A percentile compares a stretch with the other conserved stretches of the same genome.
These are phyloP conservation scores for Pygoscelis adeliae DNA, from an alignment of 2,113 vertebrate genomes.

Conservation along the genomic window DNA sequence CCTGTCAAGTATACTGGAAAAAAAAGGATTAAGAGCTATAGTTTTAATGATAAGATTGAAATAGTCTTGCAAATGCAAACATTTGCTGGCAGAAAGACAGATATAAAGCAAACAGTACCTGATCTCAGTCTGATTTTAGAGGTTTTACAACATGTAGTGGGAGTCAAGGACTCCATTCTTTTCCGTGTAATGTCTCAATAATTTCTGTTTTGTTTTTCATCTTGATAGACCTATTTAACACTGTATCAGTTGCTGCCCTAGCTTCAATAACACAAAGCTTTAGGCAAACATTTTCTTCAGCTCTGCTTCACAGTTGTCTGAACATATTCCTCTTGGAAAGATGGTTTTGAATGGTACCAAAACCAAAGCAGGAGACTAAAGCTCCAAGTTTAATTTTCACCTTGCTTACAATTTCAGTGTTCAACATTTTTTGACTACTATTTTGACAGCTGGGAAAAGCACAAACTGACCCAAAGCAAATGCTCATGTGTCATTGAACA, in stretches of 20 bases:
- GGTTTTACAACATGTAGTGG: neutral
- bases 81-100: neutral
- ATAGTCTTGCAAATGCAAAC: conserved; percentile 23
- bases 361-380: neutral
- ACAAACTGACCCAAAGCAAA: neutral
- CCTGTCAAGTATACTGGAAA: neutral
- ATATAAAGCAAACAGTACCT: neutral
- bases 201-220: neutral
- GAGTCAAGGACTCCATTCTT: neutral
- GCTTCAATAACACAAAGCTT: neutral
- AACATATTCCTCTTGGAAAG: neutral
- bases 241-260: neutral
- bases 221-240: neutral
- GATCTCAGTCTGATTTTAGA: neutral
- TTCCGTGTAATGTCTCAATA: neutral
- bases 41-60: neutral
- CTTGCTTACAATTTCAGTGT: neutral
- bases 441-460: neutral
- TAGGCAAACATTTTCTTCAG: neutral
- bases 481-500: fast-evolving
- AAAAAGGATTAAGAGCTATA: neutral
- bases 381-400: neutral
- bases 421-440: neutral
- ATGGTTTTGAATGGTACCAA: neutral
- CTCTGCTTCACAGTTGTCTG: neutral